These are phyloP conservation scores for Hylaeus anthracinus DNA, from an alignment of 1,140 invertebrate genomes.

Conservation along the genomic window DNA sequence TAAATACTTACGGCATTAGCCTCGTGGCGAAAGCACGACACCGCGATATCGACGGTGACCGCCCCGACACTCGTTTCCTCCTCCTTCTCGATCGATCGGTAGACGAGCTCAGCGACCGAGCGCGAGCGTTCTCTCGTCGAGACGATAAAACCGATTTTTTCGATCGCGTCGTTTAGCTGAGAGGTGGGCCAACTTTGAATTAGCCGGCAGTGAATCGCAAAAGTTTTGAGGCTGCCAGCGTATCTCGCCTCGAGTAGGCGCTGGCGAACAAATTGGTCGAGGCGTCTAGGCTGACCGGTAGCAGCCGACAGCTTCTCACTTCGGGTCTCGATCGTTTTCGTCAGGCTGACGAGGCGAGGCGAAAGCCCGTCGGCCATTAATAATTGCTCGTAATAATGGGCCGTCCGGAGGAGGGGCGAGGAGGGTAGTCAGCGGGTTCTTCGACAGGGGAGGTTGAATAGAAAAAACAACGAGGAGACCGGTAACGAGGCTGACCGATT, in stretches of 20 bases:
- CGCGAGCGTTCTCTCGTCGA: too few relatives aligned
- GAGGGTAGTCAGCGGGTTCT: slow-evolving; percentile 1
- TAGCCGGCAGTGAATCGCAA: slow-evolving; percentile 17
- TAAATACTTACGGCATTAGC: neutral
- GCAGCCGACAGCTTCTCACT: slow-evolving; percentile 65
- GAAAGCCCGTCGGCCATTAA: slow-evolving; percentile 71
- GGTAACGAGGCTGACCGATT: slow-evolving; percentile 74
- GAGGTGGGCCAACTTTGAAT: neutral
- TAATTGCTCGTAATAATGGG: slow-evolving; percentile 70
- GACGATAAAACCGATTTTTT: neutral
- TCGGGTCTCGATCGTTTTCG: slow-evolving; percentile 60
- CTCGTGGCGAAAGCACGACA: neutral
- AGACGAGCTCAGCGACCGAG: too few relatives aligned
- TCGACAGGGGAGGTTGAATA: slow-evolving; percentile 32
- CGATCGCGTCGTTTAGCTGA: neutral
- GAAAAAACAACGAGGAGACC: slow-evolving; percentile 50
- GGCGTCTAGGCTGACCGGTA: slow-evolving; percentile 65
- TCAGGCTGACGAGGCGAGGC: slow-evolving; percentile 59
- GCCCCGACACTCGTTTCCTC: slow-evolving; percentile 3
- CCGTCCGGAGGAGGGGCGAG: slow-evolving; percentile 7
- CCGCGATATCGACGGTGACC: neutral
- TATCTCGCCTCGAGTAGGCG: slow-evolving; percentile 13
- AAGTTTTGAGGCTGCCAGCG: slow-evolving; percentile 24
- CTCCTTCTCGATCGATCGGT: neutral
- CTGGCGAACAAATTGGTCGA: slow-evolving; percentile 54